phyloP scores from a whole-genome alignment of 2,113 vertebrate genomes.

The Bothrops jararaca region DNA sequence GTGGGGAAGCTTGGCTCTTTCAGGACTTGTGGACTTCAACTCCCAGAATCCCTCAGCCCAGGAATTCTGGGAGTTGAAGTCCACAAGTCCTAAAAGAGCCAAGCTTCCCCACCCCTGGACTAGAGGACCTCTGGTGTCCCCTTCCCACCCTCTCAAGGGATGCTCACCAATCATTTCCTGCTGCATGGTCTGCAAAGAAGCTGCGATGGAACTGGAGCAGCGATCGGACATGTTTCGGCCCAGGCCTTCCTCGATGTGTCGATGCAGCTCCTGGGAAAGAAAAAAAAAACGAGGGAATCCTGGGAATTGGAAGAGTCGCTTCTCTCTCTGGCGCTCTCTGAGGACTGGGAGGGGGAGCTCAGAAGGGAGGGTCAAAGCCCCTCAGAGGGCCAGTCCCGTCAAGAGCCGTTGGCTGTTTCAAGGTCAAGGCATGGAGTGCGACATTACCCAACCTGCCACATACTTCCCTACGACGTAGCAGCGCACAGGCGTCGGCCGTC shows the following conservation, averaged over 20 bases:
- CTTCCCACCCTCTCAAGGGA: not conserved
- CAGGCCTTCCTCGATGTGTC: constrained; percentile 92
- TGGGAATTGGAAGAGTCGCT: not conserved
- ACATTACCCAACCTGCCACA: not conserved
- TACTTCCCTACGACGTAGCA: no score
- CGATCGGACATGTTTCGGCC: constrained; percentile 94
- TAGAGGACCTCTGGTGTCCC: not conserved
- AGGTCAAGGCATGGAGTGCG: no score
- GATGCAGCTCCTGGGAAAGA: constrained; percentile 84
- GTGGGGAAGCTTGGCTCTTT: no score
- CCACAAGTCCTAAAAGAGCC: no score
- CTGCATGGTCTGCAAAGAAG: constrained; percentile 84
- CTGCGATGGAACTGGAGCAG: constrained; percentile 84
- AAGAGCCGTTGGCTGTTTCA: no score
- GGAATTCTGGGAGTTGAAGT: no score
- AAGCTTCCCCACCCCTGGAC: not conserved
- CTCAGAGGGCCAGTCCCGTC: fast-evolving
- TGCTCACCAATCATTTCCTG: constrained; percentile 92
- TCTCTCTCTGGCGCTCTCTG: not conserved
- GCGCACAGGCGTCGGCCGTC: no score
- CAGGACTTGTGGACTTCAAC: no score
- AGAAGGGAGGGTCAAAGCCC: not conserved
- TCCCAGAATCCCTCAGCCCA: no score
- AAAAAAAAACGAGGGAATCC: fast-evolving
- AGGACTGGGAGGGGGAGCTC: not conserved